Evolutionary conservation across 1,140 invertebrate genomes (phyloP).

Genomic region (Aculops lycopersici): DNA sequence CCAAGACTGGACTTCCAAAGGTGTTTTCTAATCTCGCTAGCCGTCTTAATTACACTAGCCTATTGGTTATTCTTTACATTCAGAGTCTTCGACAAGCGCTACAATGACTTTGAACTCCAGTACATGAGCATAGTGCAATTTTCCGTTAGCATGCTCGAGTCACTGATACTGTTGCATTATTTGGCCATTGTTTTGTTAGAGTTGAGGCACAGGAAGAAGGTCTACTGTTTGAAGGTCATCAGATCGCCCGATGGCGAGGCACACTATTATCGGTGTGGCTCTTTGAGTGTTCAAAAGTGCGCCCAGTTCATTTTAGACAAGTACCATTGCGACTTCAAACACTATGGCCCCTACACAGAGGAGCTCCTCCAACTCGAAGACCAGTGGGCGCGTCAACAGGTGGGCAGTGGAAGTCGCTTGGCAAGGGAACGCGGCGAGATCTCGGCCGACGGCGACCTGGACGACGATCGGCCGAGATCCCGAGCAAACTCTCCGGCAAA

Average conservation of each 20-base stretch:
- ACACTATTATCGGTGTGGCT: slow-evolving; percentile 40
- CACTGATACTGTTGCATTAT: slow-evolving; percentile 75
- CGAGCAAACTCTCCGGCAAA: too few relatives aligned
- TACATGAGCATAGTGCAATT: slow-evolving; percentile 4
- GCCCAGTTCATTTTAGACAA: slow-evolving; percentile 69
- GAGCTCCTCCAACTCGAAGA: too few relatives aligned
- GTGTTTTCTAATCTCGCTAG: slow-evolving; percentile 46
- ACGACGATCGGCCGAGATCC: too few relatives aligned
- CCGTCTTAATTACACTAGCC: slow-evolving; percentile 67
- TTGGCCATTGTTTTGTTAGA: slow-evolving; percentile 66
- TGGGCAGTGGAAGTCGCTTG: too few relatives aligned
- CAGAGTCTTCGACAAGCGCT: slow-evolving; percentile 25
- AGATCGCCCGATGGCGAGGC: slow-evolving; percentile 63
- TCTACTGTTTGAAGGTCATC: slow-evolving; percentile 48
- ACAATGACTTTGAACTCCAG: slow-evolving; percentile 1
- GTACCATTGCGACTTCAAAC: slow-evolving; percentile 80
- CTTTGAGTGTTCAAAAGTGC: slow-evolving; percentile 70
- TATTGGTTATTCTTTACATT: slow-evolving; percentile 93
- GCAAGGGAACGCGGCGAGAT: too few relatives aligned
- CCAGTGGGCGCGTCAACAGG: too few relatives aligned
- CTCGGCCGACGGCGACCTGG: too few relatives aligned
- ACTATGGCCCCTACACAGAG: slow-evolving; percentile 88
- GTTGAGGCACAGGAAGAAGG: slow-evolving; percentile 53
- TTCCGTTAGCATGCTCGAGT: slow-evolving; percentile 42
- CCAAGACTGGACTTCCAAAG: slow-evolving; percentile 70